Conservation (phyloP, 2,888 invertebrate species). For the Julus scanicus region DNA sequence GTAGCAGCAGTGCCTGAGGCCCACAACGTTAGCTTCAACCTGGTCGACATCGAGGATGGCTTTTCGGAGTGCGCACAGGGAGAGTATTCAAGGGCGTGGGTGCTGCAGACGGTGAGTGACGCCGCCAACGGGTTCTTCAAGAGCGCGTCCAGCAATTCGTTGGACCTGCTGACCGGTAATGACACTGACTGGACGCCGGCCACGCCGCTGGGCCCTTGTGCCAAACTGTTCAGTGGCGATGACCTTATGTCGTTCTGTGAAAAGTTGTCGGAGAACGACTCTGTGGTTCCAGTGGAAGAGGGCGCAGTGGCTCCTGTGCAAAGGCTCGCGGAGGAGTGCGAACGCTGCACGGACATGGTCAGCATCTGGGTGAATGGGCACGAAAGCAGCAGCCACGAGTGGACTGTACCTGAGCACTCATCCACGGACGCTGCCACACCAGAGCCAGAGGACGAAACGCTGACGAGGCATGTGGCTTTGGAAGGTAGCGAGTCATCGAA, state of each 20-base stretch:
- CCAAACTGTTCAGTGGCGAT: neutral
- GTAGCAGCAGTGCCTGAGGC: too few species aligned
- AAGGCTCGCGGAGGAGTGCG: neutral
- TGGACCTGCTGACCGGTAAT: conserved; percentile 51
- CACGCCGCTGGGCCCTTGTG: neutral
- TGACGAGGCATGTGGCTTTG: neutral
- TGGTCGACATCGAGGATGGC: conserved; percentile 51
- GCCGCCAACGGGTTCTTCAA: conserved; percentile 6
- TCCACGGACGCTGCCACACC: neutral
- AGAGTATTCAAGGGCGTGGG: conserved; percentile 46
- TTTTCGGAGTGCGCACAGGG: neutral
- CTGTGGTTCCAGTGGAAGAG: neutral
- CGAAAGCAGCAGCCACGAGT: neutral
- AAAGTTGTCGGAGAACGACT: neutral
- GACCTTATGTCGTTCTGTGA: conserved; percentile 52
- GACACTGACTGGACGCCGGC: neutral
- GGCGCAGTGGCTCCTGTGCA: neutral
- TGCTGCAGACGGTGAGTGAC: neutral
- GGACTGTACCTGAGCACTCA: neutral
- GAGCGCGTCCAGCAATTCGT: conserved; percentile 2
- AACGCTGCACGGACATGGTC: conserved; percentile 20
- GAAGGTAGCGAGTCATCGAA: conserved; percentile 52
- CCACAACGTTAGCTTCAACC: conserved; percentile 41
- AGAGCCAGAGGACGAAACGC: neutral
- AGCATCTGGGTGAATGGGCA: conserved; percentile 46